These are phyloP conservation scores for Scomber japonicus DNA, from an alignment of 2,113 vertebrate species.

Conservation along the genomic window DNA sequence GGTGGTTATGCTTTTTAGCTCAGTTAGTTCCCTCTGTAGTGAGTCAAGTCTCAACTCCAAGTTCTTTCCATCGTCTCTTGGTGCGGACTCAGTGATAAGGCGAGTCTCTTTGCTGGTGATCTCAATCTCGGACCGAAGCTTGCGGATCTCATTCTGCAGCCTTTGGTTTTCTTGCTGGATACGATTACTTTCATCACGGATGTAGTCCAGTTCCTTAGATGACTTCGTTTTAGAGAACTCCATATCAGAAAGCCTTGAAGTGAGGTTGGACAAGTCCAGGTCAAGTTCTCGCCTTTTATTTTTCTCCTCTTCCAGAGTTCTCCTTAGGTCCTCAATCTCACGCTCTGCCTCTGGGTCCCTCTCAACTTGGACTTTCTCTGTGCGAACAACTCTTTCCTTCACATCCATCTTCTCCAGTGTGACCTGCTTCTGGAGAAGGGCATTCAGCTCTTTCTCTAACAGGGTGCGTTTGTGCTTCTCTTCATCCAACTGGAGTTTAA, in stretches of 20 bases:
- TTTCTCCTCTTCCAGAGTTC: constrained; percentile 91
- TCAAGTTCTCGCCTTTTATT: constrained; percentile 89
- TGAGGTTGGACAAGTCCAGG: constrained; percentile 85
- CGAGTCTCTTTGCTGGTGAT: constrained; percentile 91
- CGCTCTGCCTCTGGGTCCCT: constrained; percentile 91
- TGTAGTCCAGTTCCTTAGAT: constrained; percentile 91
- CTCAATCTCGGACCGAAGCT: constrained; percentile 93
- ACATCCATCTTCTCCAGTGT: constrained; percentile 91
- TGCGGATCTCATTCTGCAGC: constrained; percentile 91
- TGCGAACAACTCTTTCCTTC: constrained; percentile 95
- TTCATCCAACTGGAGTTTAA: constrained; percentile 92
- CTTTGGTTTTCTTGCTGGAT: constrained; percentile 94
- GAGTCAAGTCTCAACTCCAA: constrained; percentile 89
- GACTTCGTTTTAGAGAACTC: constrained; percentile 97
- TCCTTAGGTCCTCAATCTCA: constrained; percentile 91
- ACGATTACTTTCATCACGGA: constrained; percentile 94
- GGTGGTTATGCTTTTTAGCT: constrained; percentile 87
- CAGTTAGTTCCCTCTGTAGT: constrained; percentile 90
- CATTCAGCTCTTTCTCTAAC: constrained; percentile 91
- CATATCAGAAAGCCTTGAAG: constrained; percentile 88
- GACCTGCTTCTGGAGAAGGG: constrained; percentile 87
- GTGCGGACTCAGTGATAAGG: constrained; percentile 85
- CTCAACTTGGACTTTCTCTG: constrained; percentile 95
- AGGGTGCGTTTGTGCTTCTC: constrained; percentile 90
- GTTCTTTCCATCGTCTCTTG: constrained; percentile 84